These are phyloP conservation scores for Hyalella azteca DNA, from an alignment of 2,888 invertebrate genomes.

Conservation along the genomic window DNA sequence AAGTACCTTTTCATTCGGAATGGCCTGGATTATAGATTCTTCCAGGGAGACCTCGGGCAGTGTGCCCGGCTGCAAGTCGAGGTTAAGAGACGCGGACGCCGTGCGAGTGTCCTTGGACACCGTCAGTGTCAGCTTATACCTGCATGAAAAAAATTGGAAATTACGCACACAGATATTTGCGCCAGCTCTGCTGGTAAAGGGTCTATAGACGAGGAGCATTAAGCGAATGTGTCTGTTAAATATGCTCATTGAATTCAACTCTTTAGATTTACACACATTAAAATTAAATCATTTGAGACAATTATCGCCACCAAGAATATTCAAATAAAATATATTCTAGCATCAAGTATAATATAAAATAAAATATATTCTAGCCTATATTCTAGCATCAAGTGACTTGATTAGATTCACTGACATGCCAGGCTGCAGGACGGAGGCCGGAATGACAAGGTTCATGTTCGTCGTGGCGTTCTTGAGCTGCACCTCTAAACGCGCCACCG, in stretches of 20 bases:
- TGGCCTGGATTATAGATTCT: neutral
- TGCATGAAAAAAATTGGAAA: neutral
- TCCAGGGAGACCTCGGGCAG: constrained; percentile 4
- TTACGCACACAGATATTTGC: too few species aligned
- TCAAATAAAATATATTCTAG: too few species aligned
- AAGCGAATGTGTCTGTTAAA: too few species aligned
- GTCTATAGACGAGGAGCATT: too few species aligned
- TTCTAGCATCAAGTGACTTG: too few species aligned
- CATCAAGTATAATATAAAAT: too few species aligned
- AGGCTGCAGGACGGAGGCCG: neutral
- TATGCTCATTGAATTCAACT: too few species aligned
- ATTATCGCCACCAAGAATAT: too few species aligned
- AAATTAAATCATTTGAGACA: too few species aligned
- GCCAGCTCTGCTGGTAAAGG: too few species aligned
- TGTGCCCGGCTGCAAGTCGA: neutral
- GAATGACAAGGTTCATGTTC: neutral
- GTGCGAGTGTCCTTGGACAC: neutral
- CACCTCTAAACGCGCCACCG: neutral
- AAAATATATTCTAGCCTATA: too few species aligned
- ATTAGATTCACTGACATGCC: neutral
- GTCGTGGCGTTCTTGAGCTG: neutral
- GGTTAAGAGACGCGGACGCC: neutral
- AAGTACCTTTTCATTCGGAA: neutral
- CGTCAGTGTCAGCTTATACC: constrained; percentile 17
- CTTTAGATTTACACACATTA: too few species aligned